Evolutionary conservation across 2,888 invertebrate species (phyloP), one percentile per base, ranked within the genome.

Genomic region (Hetaerina titia): DNA sequence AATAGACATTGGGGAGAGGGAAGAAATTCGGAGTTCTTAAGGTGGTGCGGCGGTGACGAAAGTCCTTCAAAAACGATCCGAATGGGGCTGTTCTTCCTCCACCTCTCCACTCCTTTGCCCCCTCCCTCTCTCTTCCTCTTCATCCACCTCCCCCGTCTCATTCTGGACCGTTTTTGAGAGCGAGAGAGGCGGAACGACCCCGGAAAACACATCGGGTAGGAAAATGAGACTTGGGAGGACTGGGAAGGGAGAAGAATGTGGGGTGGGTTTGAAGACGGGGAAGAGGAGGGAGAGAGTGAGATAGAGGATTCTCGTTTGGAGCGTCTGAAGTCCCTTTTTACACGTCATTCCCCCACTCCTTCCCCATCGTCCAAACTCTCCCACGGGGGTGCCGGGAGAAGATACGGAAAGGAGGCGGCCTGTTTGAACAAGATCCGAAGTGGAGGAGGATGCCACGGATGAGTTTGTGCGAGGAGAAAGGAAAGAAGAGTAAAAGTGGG

Each of bases 21-120:
- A 81, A 92, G 56, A 90, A 19, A 63, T 58, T 15, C 13, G 89
- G 0, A 64, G 64, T 31, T 45, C 69, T 69, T n/a, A 92, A 56
- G 69, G 56, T 56, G 56, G n/a, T 56, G 31, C n/a, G 25, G 56
- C 64, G 64, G 60, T 92, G 92, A 92, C 56, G 92, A 92, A 92
- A 60, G 69, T 92, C 69, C 57, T 56, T 56, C 69, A 64, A 69
- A 92, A 90, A 92, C 45, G 92, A 31, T 92, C 56, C 92, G 19
- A 56, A 25, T 31, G 81, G 31, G 31, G 15, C 81, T 25, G 31
- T 81, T 31, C 81, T 81, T 81, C 81, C 81, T 81, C 19, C n/a
- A 9, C 8, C 25, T n/a, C 81, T 25, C 81, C 11, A 81, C 9
- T 69, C 11, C n/a, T 22, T 22, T n/a, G 45, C 45, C 45, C 4